Evolutionary conservation across 2,797 vertebrate species (phyloP).

Genomic region (Agapornis canus): DNA sequence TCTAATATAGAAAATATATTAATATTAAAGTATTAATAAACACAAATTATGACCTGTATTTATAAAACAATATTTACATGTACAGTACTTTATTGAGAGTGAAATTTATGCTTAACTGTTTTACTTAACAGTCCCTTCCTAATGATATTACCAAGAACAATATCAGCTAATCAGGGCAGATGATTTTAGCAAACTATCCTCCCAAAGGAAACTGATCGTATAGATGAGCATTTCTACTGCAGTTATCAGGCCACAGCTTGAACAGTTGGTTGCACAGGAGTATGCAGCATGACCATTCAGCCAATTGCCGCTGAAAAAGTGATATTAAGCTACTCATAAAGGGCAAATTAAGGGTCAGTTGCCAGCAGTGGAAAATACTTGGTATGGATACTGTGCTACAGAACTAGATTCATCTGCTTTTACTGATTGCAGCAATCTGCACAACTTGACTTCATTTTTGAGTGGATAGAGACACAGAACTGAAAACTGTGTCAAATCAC

Average conservation of each 20-base stretch:
- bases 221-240: neutral
- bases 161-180: neutral
- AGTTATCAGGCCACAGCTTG: neutral
- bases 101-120: neutral
- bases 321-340: conserved; percentile 1
- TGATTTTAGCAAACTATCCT: neutral
- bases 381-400: neutral
- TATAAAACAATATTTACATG: neutral
- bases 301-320: neutral
- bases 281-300: neutral
- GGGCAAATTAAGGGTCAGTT: neutral
- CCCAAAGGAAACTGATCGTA: neutral
- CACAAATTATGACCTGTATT: neutral
- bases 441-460: neutral
- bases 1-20: neutral
- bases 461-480: neutral
- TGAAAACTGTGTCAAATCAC: neutral
- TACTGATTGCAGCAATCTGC: neutral
- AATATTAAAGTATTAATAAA: neutral
- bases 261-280: neutral
- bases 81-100: neutral
- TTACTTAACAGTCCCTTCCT: neutral
- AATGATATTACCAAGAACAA: neutral
- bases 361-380: neutral
- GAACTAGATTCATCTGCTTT: neutral